Conservation (phyloP, 2,888 invertebrate species). For the Parthenolecanium corni region DNA sequence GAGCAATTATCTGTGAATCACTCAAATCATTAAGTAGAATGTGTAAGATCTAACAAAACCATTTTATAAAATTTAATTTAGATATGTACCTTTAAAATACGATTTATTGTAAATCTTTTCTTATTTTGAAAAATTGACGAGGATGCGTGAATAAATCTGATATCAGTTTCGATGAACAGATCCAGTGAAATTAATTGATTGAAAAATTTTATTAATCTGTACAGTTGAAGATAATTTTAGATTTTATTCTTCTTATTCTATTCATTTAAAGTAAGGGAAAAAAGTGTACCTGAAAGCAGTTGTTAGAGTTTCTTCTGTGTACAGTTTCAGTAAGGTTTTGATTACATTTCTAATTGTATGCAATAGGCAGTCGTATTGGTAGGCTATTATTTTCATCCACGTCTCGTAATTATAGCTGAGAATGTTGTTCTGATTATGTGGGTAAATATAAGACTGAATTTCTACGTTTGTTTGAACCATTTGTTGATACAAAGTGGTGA, state of each 20-base stretch:
- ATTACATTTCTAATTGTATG: constrained; percentile 6
- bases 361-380: constrained; percentile 7
- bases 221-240: background rate
- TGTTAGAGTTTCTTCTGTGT: background rate
- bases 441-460: background rate
- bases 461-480: background rate
- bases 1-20: constrained; percentile 46
- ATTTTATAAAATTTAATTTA: background rate
- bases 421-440: background rate
- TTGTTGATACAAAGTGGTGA: background rate
- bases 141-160: background rate
- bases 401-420: constrained; percentile 10
- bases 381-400: constrained; percentile 3
- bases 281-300: constrained; percentile 9
- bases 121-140: background rate
- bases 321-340: constrained; percentile 6
- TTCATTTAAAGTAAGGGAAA: background rate
- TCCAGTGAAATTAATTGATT: background rate
- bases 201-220: constrained; percentile 13
- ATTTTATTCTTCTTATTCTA: background rate
- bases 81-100: constrained; percentile 12
- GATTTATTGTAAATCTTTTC: constrained; percentile 8
- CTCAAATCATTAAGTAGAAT: background rate
- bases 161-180: background rate
- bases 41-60: background rate